Base-by-base conservation (phyloP, 2,888 invertebrate genomes). In the Tiphia femorata region DNA sequence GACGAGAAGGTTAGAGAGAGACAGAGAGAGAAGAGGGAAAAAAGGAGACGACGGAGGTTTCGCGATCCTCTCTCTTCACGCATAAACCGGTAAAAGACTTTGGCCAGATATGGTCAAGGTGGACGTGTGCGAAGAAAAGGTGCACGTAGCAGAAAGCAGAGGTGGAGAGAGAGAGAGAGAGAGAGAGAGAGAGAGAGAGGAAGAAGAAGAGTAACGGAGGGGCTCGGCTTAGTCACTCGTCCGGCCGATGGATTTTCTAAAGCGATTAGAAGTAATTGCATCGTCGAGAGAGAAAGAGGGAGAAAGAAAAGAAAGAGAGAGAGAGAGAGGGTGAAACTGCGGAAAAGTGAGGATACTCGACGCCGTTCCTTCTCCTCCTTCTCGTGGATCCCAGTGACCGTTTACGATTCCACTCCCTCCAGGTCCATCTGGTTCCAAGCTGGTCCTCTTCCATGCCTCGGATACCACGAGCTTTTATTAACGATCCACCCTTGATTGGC, bases 81-180 rank as follows among this genome's bases (percentile, higher is more conserved):
- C 17, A 42, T 73, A 72, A 14, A 75, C 72, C 71, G 68, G 74
- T 66, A 67, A 58, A 70, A 70, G 74, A 76, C 78, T 73, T 78
- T 73, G 73, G 64, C 78, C 72, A 62, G 75, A 77, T 81, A 81
- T 77, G 80, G 80, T 73, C 69, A 75, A 77, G 72, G 69, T 65
- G 70, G 73, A 70, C 71, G 66, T 70, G 67, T n/a, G 3, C 29
- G 53, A 64, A 64, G 59, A 62, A 67, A 59, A 56, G 47, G 29
- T 50, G 52, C 41, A 49, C 55, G 51, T 35, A 38, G 29, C 38
- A 33, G 42, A 48, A 54, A 46, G 40, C 44, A 29, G 42, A 47
- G 58, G n/a, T 19, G 46, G 30, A 33, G 38, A 48, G n/a, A n/a
- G n/a, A n/a, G n/a, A n/a, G n/a, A n/a, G n/a, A n/a, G n/a, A n/a